Percentiles rank a stretch among this genome's conserved stretches.
phyloP scores from a whole-genome alignment of 2,888 invertebrate genomes.

The Panorpa germanica region DNA sequence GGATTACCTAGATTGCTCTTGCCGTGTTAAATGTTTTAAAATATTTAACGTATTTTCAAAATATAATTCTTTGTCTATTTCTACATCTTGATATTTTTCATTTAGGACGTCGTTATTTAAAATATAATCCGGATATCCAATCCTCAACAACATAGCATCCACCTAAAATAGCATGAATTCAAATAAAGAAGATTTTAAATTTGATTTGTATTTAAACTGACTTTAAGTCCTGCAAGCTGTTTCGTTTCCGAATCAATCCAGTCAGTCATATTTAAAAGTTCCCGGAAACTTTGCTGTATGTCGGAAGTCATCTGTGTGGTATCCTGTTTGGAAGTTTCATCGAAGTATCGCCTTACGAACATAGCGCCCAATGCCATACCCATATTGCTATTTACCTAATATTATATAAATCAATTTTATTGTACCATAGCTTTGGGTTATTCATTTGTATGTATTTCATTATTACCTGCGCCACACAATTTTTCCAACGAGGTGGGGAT shows the following conservation, averaged over 20 bases:
- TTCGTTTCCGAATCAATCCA: conserved; percentile 84
- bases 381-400: conserved; percentile 38
- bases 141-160: conserved; percentile 66
- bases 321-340: conserved; percentile 74
- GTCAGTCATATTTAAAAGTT: conserved; percentile 52
- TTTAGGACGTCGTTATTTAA: conserved; percentile 49
- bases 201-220: no score
- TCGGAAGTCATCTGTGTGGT: conserved; percentile 75
- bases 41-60: conserved; percentile 70
- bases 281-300: conserved; percentile 66
- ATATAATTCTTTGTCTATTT: conserved; percentile 51
- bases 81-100: conserved; percentile 61
- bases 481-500: conserved; percentile 76
- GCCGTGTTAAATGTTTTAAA: conserved; percentile 47
- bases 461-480: conserved; percentile 73
- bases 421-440: no score
- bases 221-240: conserved; percentile 62
- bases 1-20: conserved; percentile 41
- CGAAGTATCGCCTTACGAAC: conserved; percentile 78
- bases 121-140: conserved; percentile 88
- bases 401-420: no score
- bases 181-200: no score
- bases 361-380: conserved; percentile 83
- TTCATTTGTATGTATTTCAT: no score
- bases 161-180: no score